Base-by-base conservation (phyloP, 2,113 vertebrate species). In the Callithrix jacchus region DNA sequence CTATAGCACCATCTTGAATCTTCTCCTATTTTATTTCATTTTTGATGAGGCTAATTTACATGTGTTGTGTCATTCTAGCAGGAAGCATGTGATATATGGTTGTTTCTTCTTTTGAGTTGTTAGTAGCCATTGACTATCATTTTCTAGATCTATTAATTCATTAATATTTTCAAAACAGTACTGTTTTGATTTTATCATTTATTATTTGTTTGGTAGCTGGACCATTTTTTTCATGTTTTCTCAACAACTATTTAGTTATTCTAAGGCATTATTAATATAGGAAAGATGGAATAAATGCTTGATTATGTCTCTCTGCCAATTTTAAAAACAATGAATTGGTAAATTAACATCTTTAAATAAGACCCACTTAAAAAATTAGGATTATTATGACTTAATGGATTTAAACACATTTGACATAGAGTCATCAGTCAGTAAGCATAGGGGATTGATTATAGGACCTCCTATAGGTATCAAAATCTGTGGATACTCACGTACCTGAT, bases 291-390 rank as follows among this genome's bases (percentile, higher is more conserved):
- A 45, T 89, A 70, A 96, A 23, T 83, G 20, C 37, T 52, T 80
- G 32, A 27, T 89, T 58, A 61, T 6, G 79, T 96, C 23, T 9
- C 14, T 93, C 56, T 47, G 86, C 45, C 8, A 79, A 79, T 96
- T 93, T 86, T 32, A 25, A 77, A 95, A 95, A 86, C 66, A 93
- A 76, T 91, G 49, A 81, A 8, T 54, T 84, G n/a, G 40, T 82
- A 89, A 94, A 66, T 82, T 79, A 95, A 13, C 8, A 73, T 3
- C 52, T 94, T 93, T 18, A 81, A 91, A 79, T 58, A 58, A 58
- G 23, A 45, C 12, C 12, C 7, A 2, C 13, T 66, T 81, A 3
- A 12, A 89, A 68, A 87, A 70, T 80, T 87, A 91, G 23, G 8
- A 86, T 91, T 81, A 47, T 95, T 92, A 42, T 80, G 32, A 87